phyloP scores from a whole-genome alignment of 2,113 vertebrate species.

The Oncorhynchus masou region DNA sequence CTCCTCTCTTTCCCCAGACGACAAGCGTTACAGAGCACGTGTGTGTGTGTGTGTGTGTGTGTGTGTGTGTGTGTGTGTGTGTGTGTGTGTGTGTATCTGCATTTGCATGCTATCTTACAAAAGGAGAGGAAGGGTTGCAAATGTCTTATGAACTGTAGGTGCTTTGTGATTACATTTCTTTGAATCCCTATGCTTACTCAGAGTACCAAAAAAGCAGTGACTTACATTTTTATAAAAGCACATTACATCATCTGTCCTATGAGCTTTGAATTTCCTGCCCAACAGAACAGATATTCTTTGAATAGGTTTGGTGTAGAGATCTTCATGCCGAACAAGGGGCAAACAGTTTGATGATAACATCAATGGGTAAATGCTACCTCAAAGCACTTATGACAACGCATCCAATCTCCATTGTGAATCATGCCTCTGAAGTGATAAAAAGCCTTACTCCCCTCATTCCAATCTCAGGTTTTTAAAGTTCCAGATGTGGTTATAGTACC shows the following conservation, averaged over 20 bases:
- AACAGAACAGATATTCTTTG: no score
- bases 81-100: not conserved
- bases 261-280: no score
- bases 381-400: not conserved
- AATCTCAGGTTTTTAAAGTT: not conserved
- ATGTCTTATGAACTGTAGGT: not conserved
- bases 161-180: not conserved
- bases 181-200: not conserved
- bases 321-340: not conserved
- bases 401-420: not conserved
- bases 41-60: conserved; percentile 3
- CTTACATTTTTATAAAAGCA: no score
- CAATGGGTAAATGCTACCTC: conserved; percentile 24
- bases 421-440: not conserved
- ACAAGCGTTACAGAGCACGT: no score
- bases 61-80: conserved; percentile 2
- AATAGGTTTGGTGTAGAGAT: not conserved
- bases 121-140: not conserved
- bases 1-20: no score
- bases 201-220: not conserved
- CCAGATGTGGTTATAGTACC: not conserved
- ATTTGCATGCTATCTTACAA: not conserved
- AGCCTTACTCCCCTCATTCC: not conserved
- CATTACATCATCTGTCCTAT: no score
- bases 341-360: conserved; percentile 47